Evolutionary conservation across 1,140 invertebrate genomes (phyloP).

Genomic region (Eulimnadia texana): DNA sequence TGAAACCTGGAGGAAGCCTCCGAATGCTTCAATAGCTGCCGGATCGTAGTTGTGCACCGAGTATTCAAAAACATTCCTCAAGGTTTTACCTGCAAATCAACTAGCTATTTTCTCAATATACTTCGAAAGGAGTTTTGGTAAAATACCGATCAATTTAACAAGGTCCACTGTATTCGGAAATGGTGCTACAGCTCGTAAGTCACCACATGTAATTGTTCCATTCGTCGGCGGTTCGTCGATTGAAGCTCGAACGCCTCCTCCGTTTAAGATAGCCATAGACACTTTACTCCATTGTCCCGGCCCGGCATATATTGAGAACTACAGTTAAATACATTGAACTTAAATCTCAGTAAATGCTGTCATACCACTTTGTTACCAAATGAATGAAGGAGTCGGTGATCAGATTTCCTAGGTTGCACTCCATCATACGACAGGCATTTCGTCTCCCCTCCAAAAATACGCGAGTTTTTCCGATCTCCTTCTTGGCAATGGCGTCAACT

Average conservation of each 20-base stretch:
- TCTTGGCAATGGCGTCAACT: conserved; percentile 36
- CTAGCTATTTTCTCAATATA: background rate
- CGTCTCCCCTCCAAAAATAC: conserved; percentile 42
- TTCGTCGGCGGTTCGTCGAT: conserved; percentile 37
- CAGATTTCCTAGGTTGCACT: conserved; percentile 77
- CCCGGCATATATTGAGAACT: conserved; percentile 22
- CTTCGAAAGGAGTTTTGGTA: background rate
- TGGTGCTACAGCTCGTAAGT: conserved; percentile 46
- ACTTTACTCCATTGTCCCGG: conserved; percentile 53
- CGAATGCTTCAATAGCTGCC: conserved; percentile 35
- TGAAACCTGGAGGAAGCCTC: conserved; percentile 46
- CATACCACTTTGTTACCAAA: conserved; percentile 31
- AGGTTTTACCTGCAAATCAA: conserved; percentile 22
- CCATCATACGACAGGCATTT: conserved; percentile 43
- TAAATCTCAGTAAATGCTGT: background rate
- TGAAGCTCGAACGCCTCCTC: conserved; percentile 51
- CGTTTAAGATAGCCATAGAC: conserved; percentile 54
- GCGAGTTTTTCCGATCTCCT: conserved; percentile 44
- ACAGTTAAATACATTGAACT: background rate
- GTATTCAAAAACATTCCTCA: conserved; percentile 44
- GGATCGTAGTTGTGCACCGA: conserved; percentile 36
- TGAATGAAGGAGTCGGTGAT: conserved; percentile 55
- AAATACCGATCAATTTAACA: conserved; percentile 42
- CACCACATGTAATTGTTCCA: conserved; percentile 48
- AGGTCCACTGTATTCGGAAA: conserved; percentile 54